phyloP scores from a whole-genome alignment of 2,113 vertebrate species.

The Phalacrocorax carbo region DNA sequence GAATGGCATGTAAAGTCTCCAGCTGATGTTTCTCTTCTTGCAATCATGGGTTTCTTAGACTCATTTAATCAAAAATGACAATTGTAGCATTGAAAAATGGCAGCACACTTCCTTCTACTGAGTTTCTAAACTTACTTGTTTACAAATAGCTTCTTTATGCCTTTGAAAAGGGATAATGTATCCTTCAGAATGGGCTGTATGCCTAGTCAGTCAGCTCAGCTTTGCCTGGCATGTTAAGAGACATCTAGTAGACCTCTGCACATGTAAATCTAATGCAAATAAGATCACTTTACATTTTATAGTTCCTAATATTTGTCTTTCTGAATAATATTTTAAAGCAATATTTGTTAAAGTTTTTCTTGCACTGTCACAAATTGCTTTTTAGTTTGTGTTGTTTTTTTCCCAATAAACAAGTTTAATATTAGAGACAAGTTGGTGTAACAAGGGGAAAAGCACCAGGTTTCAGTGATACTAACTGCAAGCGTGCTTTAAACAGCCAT shows the following conservation, averaged over 20 bases:
- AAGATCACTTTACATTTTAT: constrained; percentile 77
- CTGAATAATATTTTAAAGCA: constrained; percentile 77
- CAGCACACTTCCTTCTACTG: constrained; percentile 69
- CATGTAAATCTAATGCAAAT: constrained; percentile 79
- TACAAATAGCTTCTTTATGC: constrained; percentile 72
- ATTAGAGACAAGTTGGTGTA: constrained; percentile 70
- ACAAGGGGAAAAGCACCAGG: constrained; percentile 62
- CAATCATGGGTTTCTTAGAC: not conserved
- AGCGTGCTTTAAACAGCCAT: constrained; percentile 72
- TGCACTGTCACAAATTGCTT: constrained; percentile 76
- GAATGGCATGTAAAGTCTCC: constrained; percentile 36
- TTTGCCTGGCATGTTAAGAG: constrained; percentile 69
- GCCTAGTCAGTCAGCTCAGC: constrained; percentile 68
- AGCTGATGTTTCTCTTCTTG: constrained; percentile 14
- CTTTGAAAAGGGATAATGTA: constrained; percentile 76
- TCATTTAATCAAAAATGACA: not conserved
- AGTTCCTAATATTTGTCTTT: constrained; percentile 79
- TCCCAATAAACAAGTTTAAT: constrained; percentile 61
- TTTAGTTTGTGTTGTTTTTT: constrained; percentile 47
- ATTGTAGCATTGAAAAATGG: constrained; percentile 63
- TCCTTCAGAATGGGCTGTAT: constrained; percentile 67
- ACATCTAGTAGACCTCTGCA: constrained; percentile 76
- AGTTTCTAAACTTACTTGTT: constrained; percentile 71
- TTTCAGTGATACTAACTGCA: constrained; percentile 64
- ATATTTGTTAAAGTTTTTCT: constrained; percentile 76